Evolutionary conservation across 2,113 vertebrate genomes (phyloP), one percentile per base, ranked within the genome.

Genomic region (Terrapene triunguis): DNA sequence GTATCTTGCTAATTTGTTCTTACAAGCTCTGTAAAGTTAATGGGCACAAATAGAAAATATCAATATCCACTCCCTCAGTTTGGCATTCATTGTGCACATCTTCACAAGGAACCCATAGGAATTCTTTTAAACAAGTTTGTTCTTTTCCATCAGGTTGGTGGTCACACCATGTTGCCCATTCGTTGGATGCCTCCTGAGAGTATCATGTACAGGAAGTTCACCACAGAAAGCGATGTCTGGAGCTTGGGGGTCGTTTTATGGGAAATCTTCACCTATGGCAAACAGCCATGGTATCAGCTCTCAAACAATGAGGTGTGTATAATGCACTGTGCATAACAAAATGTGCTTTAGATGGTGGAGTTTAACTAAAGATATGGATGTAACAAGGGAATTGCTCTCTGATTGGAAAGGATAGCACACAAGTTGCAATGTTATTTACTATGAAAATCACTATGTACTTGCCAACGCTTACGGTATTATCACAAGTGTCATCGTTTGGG

Each of bases 181-280:
- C 99, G 99, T 80, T 99, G 99, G 99, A 99, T 99, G 99, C 99
- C 99, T 84, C 99, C 99, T 32, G 99, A 99, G 96, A 99, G 99
- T 97, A 99, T 99, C 97, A 99, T 99, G 99, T 99, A 99, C 96
- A 99, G 99, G 97, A 99, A 99, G 97, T 99, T 99, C 98, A 99
- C 99, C 95, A 99, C 99, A 1, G 99, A 99, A 98, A 99, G 99
- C 0, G 99, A 99, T 13, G 99, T 99, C 59, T 99, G 99, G 99
- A 99, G 99, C 97, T 98, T 99, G 89, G 99, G 99, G 2, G 99
- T 99, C 22, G 99, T 99, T 54, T 98, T 99, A 82, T 99, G 99
- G 99, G 99, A 99, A 98, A 99, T 99, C 97, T 99, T 99, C 98
- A 99, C 99, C 24, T 99, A 99, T 3, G 99, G 99, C 95, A 99